These are phyloP conservation scores for Mythimna lalbum DNA, from an alignment of 2,888 invertebrate genomes.

Conservation along the genomic window DNA sequence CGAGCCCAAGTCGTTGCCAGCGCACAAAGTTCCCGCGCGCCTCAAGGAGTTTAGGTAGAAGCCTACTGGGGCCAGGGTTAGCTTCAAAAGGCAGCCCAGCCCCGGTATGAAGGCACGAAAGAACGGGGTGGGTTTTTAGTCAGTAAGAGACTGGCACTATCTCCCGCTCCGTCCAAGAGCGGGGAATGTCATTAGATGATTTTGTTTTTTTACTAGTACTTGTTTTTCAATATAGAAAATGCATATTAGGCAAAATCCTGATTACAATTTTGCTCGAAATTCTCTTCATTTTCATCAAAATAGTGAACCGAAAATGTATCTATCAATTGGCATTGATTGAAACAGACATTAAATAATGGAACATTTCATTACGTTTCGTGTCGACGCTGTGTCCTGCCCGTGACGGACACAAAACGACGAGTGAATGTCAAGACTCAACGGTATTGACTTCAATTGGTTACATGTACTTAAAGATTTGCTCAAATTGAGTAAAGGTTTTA, in stretches of 20 bases:
- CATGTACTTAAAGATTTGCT: background rate
- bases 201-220: too few species aligned
- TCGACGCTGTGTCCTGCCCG: background rate
- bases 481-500: background rate
- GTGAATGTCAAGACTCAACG: slow-evolving; percentile 17
- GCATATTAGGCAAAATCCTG: background rate
- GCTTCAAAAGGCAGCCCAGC: too few species aligned
- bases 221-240: too few species aligned
- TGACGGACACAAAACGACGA: background rate
- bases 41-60: too few species aligned
- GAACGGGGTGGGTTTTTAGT: too few species aligned
- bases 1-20: too few species aligned
- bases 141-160: too few species aligned
- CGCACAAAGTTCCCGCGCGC: too few species aligned
- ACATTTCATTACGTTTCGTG: slow-evolving; percentile 24
- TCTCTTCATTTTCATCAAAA: background rate
- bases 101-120: too few species aligned
- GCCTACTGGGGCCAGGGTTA: too few species aligned
- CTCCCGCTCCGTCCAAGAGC: too few species aligned
- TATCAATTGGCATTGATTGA: slow-evolving; percentile 25
- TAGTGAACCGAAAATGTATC: background rate
- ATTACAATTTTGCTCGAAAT: background rate
- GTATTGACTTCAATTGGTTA: background rate
- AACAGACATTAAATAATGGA: slow-evolving; percentile 17
- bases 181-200: too few species aligned